phyloP scores from a whole-genome alignment of 1,140 invertebrate species.

The Dolichoris vasculosae region DNA sequence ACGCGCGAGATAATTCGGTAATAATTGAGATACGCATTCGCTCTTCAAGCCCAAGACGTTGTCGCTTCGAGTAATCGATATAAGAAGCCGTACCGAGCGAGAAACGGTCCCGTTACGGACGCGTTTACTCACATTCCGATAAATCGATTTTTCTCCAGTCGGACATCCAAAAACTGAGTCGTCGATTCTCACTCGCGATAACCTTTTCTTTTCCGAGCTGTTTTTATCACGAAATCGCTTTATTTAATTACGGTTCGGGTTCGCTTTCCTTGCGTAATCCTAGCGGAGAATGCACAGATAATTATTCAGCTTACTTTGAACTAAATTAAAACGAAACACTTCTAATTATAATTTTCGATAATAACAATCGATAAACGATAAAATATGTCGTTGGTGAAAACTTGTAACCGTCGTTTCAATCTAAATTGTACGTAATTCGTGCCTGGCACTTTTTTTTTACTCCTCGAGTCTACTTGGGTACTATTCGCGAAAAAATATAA shows the following conservation, averaged over 20 bases:
- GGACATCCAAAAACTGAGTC: not conserved
- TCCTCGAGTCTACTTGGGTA: too few species aligned
- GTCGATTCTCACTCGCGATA: not conserved
- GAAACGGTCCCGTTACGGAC: constrained; percentile 28
- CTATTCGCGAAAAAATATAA: too few species aligned
- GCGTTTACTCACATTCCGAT: not conserved
- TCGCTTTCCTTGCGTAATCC: not conserved
- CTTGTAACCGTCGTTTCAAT: too few species aligned
- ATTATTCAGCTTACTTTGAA: too few species aligned
- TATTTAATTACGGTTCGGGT: not conserved
- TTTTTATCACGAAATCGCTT: not conserved
- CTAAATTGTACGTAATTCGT: not conserved
- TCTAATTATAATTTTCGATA: too few species aligned
- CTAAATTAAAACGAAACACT: too few species aligned
- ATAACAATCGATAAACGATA: not conserved
- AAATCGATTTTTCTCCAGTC: constrained; percentile 34
- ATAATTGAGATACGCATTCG: not conserved
- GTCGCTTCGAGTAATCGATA: constrained; percentile 7
- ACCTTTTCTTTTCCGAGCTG: not conserved
- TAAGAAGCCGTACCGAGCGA: constrained; percentile 29
- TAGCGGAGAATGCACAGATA: too few species aligned
- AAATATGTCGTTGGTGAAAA: not conserved
- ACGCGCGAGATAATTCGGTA: not conserved
- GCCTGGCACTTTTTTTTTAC: too few species aligned
- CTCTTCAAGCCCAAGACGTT: not conserved